Evolutionary conservation across 2,888 invertebrate species (phyloP).

Genomic region (Watsonalla cultraria): DNA sequence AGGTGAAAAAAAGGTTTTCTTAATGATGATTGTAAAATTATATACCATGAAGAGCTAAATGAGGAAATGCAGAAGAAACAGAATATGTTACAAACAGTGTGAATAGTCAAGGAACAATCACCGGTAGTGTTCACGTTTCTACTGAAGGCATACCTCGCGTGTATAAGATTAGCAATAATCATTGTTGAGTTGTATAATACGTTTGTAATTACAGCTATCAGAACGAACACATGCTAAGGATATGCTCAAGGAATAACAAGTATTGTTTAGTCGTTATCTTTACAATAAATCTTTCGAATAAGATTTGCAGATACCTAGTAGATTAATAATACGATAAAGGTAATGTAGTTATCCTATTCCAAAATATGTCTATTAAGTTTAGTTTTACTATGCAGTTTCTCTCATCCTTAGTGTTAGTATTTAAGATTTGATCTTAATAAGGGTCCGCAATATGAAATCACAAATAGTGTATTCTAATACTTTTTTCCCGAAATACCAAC

Average conservation of each 20-base stretch:
- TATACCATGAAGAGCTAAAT: not conserved
- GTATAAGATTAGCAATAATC: not conserved
- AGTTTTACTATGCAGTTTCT: too few species aligned
- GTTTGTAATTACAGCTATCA: constrained; percentile 1
- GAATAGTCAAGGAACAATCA: not conserved
- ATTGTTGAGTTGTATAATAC: constrained; percentile 1
- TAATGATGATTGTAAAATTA: not conserved
- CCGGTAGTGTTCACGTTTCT: constrained; percentile 1
- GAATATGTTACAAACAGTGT: not conserved
- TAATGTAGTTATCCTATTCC: not conserved
- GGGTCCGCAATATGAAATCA: too few species aligned
- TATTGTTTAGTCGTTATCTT: not conserved
- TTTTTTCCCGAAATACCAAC: too few species aligned
- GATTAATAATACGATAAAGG: too few species aligned
- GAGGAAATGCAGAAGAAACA: not conserved
- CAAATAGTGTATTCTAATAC: too few species aligned
- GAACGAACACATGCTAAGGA: not conserved
- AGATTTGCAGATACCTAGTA: too few species aligned
- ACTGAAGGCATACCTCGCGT: not conserved
- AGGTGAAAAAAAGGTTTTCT: too few species aligned
- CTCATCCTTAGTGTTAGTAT: too few species aligned
- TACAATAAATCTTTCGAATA: not conserved
- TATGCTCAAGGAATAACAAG: not conserved
- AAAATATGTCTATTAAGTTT: too few species aligned
- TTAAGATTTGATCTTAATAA: too few species aligned